Evolutionary conservation across 2,113 vertebrate genomes (phyloP), one percentile per base, ranked within the genome.

Genomic region (Hippolais icterina): DNA sequence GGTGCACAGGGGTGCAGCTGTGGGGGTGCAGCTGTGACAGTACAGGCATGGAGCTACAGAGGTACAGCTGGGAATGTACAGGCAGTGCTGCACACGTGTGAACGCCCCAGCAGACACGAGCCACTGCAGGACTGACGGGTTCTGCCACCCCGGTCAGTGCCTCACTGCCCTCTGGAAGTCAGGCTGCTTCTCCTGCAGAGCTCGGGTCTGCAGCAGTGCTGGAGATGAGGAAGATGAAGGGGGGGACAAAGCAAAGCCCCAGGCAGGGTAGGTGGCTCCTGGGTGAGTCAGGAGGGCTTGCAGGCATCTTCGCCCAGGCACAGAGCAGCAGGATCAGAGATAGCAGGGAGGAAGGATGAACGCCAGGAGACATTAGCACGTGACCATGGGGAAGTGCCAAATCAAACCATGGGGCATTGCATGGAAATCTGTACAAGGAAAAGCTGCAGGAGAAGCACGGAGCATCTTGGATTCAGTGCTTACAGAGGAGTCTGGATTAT

Each of bases 21-120:
- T 23, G 84, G 21, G 22, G 74, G 46, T 18, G n/a, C n/a, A 46
- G 54, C 25, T 31, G 35, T 31, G 42, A 2, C 35, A 41, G 42
- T 3, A 27, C 57, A 33, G 39, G 60, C n/a, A 10, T 10, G 41
- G 59, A 74, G 31, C 23, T 23, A 7, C 23, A 33, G 29, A 42
- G 47, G 59, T 8, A 28, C 52, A 27, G 37, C 22, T 12, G 54
- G 37, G 28, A 6, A 20, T 2, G 64, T 3, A 20, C 64, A 61
- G 61, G 63, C 6, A 6, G n/a, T 3, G 69, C 14, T 1, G 14
- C 2, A 0, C 3, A 0, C 14, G 11, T 4, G 19, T 14, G 21
- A 52, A 74, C 65, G 41, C 66, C 49, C 50, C 7, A 14, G 76
- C 60, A 6, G 44, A 29, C 9, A 4, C 0, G 1, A 46, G 60